phyloP scores from a whole-genome alignment of 2,797 vertebrate species.

The Pipistrellus kuhlii region DNA sequence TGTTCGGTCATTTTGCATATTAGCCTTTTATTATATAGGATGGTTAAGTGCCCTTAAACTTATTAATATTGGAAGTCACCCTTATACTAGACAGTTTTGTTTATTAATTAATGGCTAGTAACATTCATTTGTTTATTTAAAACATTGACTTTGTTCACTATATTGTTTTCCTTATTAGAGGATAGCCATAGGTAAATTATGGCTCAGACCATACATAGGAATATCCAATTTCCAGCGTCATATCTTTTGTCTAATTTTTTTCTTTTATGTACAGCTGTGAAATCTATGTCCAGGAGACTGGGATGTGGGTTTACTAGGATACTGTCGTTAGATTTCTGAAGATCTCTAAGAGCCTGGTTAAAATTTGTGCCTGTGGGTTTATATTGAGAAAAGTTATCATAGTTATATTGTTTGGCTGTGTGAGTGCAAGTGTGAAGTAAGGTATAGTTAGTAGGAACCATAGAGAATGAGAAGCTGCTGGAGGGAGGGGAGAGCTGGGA shows the following conservation, averaged over 20 bases:
- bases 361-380: not conserved
- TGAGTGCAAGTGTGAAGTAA: not conserved
- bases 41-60: not conserved
- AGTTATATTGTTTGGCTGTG: not conserved
- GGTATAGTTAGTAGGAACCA: not conserved
- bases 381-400: slow-evolving; percentile 3
- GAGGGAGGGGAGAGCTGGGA: not conserved
- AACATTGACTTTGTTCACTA: not conserved
- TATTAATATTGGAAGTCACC: not conserved
- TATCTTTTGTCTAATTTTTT: not conserved
- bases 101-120: not conserved
- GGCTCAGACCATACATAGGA: not conserved
- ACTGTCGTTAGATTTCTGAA: not conserved
- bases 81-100: not conserved
- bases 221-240: not conserved
- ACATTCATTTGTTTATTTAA: not conserved
- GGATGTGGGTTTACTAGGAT: not conserved
- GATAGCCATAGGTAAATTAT: not conserved
- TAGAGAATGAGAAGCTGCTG: not conserved
- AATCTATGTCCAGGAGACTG: not conserved
- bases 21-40: too few relatives aligned
- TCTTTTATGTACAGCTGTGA: not conserved
- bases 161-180: slow-evolving; percentile 19
- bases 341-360: not conserved
- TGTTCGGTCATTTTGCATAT: too few relatives aligned